Evolutionary conservation across 1,140 invertebrate species (phyloP), one percentile per base, ranked within the genome.

Genomic region (Drosophila melanica): DNA sequence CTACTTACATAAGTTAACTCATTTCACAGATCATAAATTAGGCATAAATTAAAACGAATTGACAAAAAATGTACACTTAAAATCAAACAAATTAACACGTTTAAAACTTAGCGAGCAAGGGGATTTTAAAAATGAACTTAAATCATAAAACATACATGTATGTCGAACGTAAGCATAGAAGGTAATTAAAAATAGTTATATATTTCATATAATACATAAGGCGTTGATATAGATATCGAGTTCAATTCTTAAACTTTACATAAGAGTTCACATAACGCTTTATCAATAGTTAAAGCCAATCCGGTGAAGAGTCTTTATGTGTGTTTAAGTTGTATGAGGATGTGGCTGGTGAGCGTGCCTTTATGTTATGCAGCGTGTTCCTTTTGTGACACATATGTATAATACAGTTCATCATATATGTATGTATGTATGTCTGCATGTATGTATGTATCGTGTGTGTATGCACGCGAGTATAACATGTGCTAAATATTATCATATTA

Each of bases 151-250:
- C 12, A 42, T 60, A 30, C 44, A 12, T 51, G 47, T 85, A 72
- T 78, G 47, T 63, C 63, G 51, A 84, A 85, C 76, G 77, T 84
- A 85, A 59, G 62, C 44, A 48, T 84, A 84, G 55, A 80, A 69
- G 33, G 41, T 79, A 77, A 74, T 77, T 85, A 81, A 85, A 41
- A 68, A 59, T 74, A 69, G 27, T 71, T 87, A 58, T 87, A 86
- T 87, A 82, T 87, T 89, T 87, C 62, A 86, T 86, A 86, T 86
- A 62, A 87, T 86, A 86, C 82, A 86, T 86, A 86, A 86, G 82
- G 82, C 82, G 71, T 73, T 87, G 51, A 58, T 75, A 72, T 58
- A 66, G 77, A 64, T 45, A 48, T 76, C 53, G 68, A 55, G 47
- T 76, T 73, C 48, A 79, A 73, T 86, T 57, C 84, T 86, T 86